These are phyloP conservation scores for Esox masquinongy DNA, from an alignment of 2,797 vertebrate species.

Conservation along the genomic window DNA sequence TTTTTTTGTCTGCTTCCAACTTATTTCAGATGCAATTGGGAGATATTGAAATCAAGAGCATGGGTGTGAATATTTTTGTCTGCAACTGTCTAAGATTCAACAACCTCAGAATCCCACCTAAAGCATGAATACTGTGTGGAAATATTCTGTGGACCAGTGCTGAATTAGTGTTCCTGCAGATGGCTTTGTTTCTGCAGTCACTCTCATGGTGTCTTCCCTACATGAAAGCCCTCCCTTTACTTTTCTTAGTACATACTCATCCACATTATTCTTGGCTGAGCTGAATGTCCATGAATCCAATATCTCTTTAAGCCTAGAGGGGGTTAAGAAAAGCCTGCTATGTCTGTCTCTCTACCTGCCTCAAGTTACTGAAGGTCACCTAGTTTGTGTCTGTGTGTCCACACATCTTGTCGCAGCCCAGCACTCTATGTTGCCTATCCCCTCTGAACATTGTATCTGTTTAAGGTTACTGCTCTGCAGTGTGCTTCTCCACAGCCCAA, in stretches of 20 bases:
- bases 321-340: not conserved
- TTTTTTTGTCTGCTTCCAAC: too few relatives aligned
- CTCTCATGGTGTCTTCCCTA: not conserved
- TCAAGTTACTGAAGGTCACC: slow-evolving; percentile 19
- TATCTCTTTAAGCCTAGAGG: not conserved
- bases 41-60: too few relatives aligned
- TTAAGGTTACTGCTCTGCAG: not conserved
- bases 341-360: not conserved
- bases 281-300: not conserved
- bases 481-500: slow-evolving; percentile 7
- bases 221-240: not conserved
- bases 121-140: too few relatives aligned
- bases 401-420: slow-evolving; percentile 12
- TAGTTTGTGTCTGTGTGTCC: slow-evolving; percentile 25
- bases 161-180: not conserved
- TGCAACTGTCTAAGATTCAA: too few relatives aligned
- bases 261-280: not conserved
- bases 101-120: too few relatives aligned
- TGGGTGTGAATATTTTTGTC: too few relatives aligned
- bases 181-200: not conserved
- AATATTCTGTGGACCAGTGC: not conserved
- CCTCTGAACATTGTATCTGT: slow-evolving; percentile 3
- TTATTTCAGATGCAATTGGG: too few relatives aligned
- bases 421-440: not conserved
- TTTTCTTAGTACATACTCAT: not conserved